Evolutionary conservation across 2,797 vertebrate species (phyloP).

Genomic region (Hylomyscus alleni): DNA sequence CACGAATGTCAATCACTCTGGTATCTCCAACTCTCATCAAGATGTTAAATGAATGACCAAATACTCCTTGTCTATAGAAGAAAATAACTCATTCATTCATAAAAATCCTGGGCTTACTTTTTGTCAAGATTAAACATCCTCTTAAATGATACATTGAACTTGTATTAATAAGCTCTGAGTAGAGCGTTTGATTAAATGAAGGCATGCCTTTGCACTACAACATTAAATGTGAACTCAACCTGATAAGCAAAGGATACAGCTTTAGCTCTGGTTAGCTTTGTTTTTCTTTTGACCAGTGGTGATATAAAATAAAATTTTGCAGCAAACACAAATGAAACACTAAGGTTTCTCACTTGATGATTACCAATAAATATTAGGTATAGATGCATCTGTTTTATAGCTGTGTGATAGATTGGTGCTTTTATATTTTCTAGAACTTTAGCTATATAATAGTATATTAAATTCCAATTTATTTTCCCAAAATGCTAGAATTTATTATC

Average conservation of each 20-base stretch:
- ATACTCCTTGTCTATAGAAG: background rate
- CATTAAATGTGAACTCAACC: background rate
- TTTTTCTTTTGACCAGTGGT: background rate
- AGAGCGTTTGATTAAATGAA: background rate
- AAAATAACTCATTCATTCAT: slow-evolving; percentile 34
- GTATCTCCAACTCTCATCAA: slow-evolving; percentile 18
- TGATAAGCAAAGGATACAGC: background rate
- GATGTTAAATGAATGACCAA: slow-evolving; percentile 47
- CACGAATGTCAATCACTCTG: background rate
- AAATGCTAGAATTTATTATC: background rate
- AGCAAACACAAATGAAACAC: background rate
- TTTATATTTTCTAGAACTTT: background rate
- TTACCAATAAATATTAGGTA: background rate
- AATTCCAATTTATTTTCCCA: background rate
- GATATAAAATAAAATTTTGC: slow-evolving; percentile 14
- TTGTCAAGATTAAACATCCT: slow-evolving; percentile 37
- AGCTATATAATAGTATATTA: background rate
- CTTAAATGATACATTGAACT: background rate
- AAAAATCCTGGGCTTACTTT: slow-evolving; percentile 42
- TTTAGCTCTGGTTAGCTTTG: background rate
- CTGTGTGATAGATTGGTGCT: background rate
- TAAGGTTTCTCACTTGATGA: background rate
- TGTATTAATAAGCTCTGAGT: background rate
- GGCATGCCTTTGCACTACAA: background rate
- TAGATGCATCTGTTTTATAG: background rate